Base-by-base conservation (phyloP, 2,888 invertebrate genomes). In the Diarsia dahlii region DNA sequence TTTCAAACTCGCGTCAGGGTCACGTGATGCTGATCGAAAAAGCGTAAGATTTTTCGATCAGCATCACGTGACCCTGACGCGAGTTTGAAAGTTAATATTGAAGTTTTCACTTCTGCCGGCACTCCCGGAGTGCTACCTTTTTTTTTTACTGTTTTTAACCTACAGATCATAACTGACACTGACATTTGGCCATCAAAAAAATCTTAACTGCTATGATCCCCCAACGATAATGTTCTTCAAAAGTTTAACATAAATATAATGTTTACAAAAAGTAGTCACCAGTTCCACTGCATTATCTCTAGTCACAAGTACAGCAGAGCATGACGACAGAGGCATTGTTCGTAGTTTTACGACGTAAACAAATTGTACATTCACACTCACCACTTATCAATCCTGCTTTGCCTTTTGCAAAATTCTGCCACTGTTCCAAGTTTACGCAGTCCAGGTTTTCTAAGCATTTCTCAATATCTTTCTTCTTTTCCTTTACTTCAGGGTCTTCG, bases 351-450 rank as follows among this genome's bases (percentile, higher is more conserved):
- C 46, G 54, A 74, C 78, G 74, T 82, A 88, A 80, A 80, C 81
- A 82, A 76, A 73, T 71, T 60, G 48, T 62, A 60, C 48, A 46
- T 54, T 67, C 23, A 45, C 65, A 87, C 91, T 89, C 84, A 98
- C 98, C 98, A 92, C 97, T 97, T 66, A 98, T 97, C 82, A 98
- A 94, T 20, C 98, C 98, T 88, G 97, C 97, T 90, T 97, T 97
- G 68, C 97, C 97, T 63, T 96, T 95, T 1, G 98, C 98, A 85
- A 98, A 96, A 80, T 93, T 88, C 89, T 97, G 96, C 97, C 97
- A 97, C 83, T 96, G 94, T 84, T 97, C 95, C 80, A 97, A 89
- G 74, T 92, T 92, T 13, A 95, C 93, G 28, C 95, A 90, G 78
- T 96, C 93, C 28, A 96, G 91, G 84, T 96, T 94, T 66, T 92